These are phyloP conservation scores for Danio jaintianensis DNA, from an alignment of 2,797 vertebrate species.

Conservation along the genomic window DNA sequence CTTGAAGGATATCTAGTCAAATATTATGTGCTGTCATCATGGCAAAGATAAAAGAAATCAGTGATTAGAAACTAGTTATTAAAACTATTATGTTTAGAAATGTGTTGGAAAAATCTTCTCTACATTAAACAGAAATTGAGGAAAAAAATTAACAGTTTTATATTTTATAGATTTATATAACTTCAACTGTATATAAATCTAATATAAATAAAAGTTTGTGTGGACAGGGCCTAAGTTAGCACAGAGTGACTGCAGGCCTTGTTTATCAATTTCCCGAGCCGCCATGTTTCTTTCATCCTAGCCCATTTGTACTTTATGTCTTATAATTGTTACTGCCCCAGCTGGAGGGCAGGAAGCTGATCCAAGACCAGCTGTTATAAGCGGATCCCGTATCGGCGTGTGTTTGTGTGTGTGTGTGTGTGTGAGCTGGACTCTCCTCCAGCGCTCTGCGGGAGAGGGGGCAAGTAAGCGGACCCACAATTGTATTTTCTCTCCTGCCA, in stretches of 20 bases:
- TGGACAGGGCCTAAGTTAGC: neutral
- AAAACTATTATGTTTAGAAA: no score
- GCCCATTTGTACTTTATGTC: slow-evolving; percentile 24
- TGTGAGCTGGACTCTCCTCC: slow-evolving; percentile 58
- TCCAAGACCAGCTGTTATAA: slow-evolving; percentile 53
- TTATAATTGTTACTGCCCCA: slow-evolving; percentile 31
- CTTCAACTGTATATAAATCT: no score
- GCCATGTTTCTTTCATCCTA: slow-evolving; percentile 12
- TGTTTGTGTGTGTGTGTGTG: slow-evolving; percentile 14
- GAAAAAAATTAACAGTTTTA: no score
- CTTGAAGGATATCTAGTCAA: no score
- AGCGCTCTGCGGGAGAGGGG: slow-evolving; percentile 68
- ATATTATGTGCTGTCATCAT: no score
- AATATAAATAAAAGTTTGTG: no score
- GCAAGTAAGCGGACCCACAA: slow-evolving; percentile 65
- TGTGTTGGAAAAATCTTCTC: no score
- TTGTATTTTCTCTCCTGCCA: slow-evolving; percentile 74
- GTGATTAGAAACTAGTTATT: no score
- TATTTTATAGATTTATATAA: no score
- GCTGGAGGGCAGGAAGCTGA: slow-evolving; percentile 35
- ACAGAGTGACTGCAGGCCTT: slow-evolving; percentile 7
- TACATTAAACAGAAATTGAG: no score
- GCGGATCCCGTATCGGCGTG: slow-evolving; percentile 3
- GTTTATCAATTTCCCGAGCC: neutral
- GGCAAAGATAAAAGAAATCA: no score